Base-by-base conservation (phyloP, 2,113 vertebrate genomes). In the Theristicus caerulescens region DNA sequence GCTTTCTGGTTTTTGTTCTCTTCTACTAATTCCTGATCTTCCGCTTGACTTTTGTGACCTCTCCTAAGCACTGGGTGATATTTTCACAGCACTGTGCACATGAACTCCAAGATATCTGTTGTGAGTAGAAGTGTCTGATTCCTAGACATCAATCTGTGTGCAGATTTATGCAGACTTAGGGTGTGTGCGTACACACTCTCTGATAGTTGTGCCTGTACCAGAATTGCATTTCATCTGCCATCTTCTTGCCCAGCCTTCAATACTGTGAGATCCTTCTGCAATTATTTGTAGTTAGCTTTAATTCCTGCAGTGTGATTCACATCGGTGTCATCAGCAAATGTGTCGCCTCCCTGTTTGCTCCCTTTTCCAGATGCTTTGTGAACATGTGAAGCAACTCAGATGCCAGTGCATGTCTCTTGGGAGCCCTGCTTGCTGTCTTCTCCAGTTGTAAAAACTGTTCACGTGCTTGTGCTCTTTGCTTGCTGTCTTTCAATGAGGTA, bases 271-370 rank as follows among this genome's bases (percentile, higher is more conserved):
- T 78, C 32, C 31, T 83, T 70, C n/a, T 89, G 64, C 18, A 66
- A 5, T 11, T 4, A 19, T 42, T 6, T 17, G 17, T 78, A 31
- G 51, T 61, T 74, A 69, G 21, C 65, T 92, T 90, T 82, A 78
- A 51, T 67, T 78, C 47, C 46, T 79, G 29, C 34, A 32, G 18
- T 7, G 38, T 44, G 44, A 47, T 67, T 94, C 52, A 20, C 36
- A 4, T 44, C 0, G 1, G 11, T 87, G 52, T 69, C 49, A 57
- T 26, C 38, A 44, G 34, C 40, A 89, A 84, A 40, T 0, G 0
- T 34, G 17, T 46, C 1, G 1, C 20, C 42, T 86, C 38, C 27
- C 16, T 42, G 8, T 47, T 73, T 84, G 31, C 52, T 87, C 26
- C 26, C 70, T 49, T 86, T 76, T 96, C 67, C 31, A 57, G 36